Evolutionary conservation across 2,113 vertebrate species (phyloP).

Genomic region (Tenebrosternarchus preto): DNA sequence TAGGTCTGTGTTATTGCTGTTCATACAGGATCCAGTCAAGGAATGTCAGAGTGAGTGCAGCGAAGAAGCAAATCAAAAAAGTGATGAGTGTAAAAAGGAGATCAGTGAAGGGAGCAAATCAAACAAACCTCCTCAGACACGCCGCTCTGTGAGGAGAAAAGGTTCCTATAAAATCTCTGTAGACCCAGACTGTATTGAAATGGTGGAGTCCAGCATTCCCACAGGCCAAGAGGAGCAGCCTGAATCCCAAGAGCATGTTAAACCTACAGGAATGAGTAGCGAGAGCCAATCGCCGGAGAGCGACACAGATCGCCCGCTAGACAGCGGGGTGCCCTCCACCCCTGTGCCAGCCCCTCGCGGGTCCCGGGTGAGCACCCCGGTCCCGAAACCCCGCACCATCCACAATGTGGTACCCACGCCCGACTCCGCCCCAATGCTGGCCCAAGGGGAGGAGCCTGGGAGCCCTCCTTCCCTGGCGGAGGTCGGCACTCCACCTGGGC

Average conservation of each 20-base stretch:
- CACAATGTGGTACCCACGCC: slow-evolving; percentile 31
- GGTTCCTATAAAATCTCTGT: slow-evolving; percentile 53
- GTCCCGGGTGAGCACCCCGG: slow-evolving; percentile 41
- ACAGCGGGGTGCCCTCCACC: not conserved
- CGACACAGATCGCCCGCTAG: not conserved
- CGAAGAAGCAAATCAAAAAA: not conserved
- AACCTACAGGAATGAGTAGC: slow-evolving; percentile 8
- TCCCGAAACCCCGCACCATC: slow-evolving; percentile 68
- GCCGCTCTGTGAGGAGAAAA: slow-evolving; percentile 35
- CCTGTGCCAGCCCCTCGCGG: slow-evolving; percentile 71
- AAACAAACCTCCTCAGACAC: not conserved
- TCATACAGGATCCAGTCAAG: slow-evolving; percentile 14
- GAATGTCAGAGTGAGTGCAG: not conserved
- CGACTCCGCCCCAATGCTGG: too few species aligned
- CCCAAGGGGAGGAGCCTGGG: not conserved
- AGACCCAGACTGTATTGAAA: slow-evolving; percentile 49
- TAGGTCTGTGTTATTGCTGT: not conserved
- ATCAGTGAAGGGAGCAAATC: not conserved
- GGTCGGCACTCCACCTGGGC: not conserved
- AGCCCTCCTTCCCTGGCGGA: slow-evolving; percentile 9
- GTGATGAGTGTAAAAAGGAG: slow-evolving; percentile 1
- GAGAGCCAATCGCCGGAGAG: slow-evolving; percentile 5
- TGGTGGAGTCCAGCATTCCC: slow-evolving; percentile 1
- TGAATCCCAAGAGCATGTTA: not conserved
- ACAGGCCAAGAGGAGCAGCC: slow-evolving; percentile 32